These are phyloP conservation scores for Acanthococcus lagerstroemiae DNA, from an alignment of 2,888 invertebrate species.

Conservation along the genomic window DNA sequence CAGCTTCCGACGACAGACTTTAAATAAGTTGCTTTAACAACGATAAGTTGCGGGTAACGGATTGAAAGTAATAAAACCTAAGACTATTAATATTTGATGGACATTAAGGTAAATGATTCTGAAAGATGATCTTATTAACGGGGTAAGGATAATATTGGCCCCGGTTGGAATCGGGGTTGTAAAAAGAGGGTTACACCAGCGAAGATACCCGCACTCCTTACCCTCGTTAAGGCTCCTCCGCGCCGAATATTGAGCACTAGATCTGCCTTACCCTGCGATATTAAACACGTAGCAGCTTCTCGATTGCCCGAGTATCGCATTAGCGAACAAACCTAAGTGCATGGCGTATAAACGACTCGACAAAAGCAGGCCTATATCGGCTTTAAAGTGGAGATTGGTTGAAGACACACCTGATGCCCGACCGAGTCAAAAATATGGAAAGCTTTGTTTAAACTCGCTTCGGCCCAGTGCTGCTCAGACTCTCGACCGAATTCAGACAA, in stretches of 20 bases:
- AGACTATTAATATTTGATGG: conserved; percentile 29
- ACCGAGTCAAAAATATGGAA: conserved; percentile 24
- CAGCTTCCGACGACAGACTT: neutral
- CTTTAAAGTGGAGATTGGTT: conserved; percentile 24
- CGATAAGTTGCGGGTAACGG: conserved; percentile 10
- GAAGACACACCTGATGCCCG: conserved; percentile 19
- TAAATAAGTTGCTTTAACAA: neutral
- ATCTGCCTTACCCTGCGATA: neutral
- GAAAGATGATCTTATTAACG: conserved; percentile 31
- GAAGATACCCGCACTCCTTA: conserved; percentile 9
- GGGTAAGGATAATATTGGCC: conserved; percentile 4
- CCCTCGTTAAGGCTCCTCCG: too few relatives aligned
- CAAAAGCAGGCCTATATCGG: conserved; percentile 16
- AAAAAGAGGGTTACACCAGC: conserved; percentile 24
- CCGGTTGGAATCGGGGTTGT: conserved; percentile 18
- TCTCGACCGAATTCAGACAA: neutral
- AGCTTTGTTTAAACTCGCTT: conserved; percentile 10
- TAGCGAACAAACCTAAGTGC: conserved; percentile 23
- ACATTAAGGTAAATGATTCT: conserved; percentile 30
- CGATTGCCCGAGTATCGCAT: conserved; percentile 23
- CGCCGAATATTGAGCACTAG: too few relatives aligned
- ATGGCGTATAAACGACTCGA: conserved; percentile 16
- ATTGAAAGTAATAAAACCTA: conserved; percentile 16
- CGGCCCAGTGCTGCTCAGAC: conserved; percentile 11
- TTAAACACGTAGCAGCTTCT: conserved; percentile 13